Conservation (phyloP, 2,797 vertebrate genomes). For the Crax fasciolata region DNA sequence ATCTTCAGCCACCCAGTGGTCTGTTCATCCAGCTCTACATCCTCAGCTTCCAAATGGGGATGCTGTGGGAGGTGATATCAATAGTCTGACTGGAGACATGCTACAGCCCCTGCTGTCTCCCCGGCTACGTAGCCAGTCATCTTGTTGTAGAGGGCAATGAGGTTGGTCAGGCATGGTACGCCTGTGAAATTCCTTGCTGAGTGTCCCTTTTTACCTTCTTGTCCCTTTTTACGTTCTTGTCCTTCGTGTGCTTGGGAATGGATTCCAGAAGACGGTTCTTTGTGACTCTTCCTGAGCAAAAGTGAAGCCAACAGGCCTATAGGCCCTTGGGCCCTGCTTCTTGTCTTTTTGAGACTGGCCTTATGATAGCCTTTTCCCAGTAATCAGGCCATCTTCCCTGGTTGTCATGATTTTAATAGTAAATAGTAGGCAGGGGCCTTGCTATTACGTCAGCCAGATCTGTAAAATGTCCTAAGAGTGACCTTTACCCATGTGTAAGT, state of each 20-base stretch:
- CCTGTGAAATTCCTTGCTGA: not conserved
- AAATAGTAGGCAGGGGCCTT: not conserved
- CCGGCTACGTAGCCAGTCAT: not conserved
- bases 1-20: not conserved
- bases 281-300: not conserved
- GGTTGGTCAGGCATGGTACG: not conserved
- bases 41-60: not conserved
- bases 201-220: not conserved
- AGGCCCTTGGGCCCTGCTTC: not conserved
- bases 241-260: not conserved
- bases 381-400: not conserved
- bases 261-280: not conserved
- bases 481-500: not conserved
- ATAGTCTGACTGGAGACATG: not conserved
- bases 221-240: not conserved
- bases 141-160: not conserved
- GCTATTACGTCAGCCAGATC: not conserved
- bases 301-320: not conserved
- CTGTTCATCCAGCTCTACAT: not conserved
- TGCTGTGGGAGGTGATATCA: not conserved
- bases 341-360: not conserved
- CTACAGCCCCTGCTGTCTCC: not conserved
- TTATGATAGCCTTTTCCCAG: not conserved
- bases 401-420: not conserved
- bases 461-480: not conserved